Conservation (phyloP, 2,888 invertebrate species). For the Craniophora ligustri region DNA sequence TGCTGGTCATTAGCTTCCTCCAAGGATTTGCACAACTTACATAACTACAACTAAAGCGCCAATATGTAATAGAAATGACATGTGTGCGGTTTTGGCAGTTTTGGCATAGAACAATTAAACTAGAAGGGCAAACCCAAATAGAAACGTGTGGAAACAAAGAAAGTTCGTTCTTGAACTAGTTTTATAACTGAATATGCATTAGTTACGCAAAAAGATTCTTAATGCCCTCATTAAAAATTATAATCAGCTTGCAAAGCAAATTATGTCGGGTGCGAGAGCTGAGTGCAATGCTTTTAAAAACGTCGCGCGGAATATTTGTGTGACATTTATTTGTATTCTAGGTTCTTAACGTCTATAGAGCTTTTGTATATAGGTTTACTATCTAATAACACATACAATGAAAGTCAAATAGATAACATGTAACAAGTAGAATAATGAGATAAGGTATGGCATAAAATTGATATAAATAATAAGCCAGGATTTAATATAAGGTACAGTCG, state of each 20-base stretch:
- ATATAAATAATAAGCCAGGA: too few relatives aligned
- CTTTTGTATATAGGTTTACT: too few relatives aligned
- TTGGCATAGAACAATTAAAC: background rate
- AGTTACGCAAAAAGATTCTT: slow-evolving; percentile 56
- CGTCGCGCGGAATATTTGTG: slow-evolving; percentile 21
- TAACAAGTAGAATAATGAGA: too few relatives aligned
- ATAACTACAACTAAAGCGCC: too few relatives aligned
- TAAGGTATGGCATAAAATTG: too few relatives aligned
- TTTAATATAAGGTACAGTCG: too few relatives aligned
- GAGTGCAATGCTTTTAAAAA: slow-evolving; percentile 35
- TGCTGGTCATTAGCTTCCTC: too few relatives aligned
- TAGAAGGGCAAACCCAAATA: slow-evolving; percentile 13
- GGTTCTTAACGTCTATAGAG: too few relatives aligned
- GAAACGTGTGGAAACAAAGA: slow-evolving; percentile 55
- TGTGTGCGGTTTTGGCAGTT: background rate
- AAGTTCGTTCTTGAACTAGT: slow-evolving; percentile 68
- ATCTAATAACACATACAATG: too few relatives aligned
- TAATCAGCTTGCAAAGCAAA: slow-evolving; percentile 43
- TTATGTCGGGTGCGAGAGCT: slow-evolving; percentile 10
- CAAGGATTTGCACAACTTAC: too few relatives aligned
- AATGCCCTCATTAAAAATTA: slow-evolving; percentile 50
- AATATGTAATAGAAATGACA: too few relatives aligned
- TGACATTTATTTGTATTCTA: slow-evolving; percentile 1
- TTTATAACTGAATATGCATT: slow-evolving; percentile 56
- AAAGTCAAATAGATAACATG: too few relatives aligned